A percentile compares a stretch with the other conserved stretches of the same genome.
These are phyloP conservation scores for Cerastoderma edule DNA, from an alignment of 2,888 invertebrate genomes.

Conservation along the genomic window DNA sequence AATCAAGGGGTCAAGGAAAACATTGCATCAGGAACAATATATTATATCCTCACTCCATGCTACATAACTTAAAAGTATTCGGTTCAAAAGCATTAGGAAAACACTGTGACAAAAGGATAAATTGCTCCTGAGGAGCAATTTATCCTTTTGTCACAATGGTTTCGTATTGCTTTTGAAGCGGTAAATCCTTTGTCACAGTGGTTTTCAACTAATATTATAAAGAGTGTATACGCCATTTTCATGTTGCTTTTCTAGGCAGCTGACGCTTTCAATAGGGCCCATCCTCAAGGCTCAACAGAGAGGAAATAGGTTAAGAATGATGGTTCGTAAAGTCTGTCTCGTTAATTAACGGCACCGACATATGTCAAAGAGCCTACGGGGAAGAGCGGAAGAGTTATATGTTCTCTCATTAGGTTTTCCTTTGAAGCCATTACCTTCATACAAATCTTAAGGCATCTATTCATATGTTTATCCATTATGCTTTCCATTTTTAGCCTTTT, in stretches of 20 bases:
- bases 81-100: neutral
- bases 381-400: too few relatives aligned
- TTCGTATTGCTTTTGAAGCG: neutral
- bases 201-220: neutral
- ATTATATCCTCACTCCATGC: neutral
- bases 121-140: neutral
- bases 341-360: neutral
- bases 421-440: too few relatives aligned
- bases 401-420: too few relatives aligned
- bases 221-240: too few relatives aligned
- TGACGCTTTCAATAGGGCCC: neutral
- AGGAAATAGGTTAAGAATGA: slow-evolving; percentile 4
- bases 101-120: slow-evolving; percentile 5
- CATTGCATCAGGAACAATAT: too few relatives aligned
- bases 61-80: neutral
- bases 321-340: neutral
- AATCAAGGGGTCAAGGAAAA: too few relatives aligned
- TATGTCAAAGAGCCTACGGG: too few relatives aligned
- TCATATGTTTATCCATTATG: too few relatives aligned
- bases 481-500: too few relatives aligned
- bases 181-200: neutral
- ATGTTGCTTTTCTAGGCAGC: too few relatives aligned
- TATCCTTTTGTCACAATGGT: neutral
- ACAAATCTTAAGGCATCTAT: too few relatives aligned
- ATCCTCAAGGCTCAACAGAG: neutral